A percentile compares a stretch with the other conserved stretches of the same genome.
Evolutionary conservation across 1,140 invertebrate genomes (phyloP).

Genomic region (Drosophila serrata): DNA sequence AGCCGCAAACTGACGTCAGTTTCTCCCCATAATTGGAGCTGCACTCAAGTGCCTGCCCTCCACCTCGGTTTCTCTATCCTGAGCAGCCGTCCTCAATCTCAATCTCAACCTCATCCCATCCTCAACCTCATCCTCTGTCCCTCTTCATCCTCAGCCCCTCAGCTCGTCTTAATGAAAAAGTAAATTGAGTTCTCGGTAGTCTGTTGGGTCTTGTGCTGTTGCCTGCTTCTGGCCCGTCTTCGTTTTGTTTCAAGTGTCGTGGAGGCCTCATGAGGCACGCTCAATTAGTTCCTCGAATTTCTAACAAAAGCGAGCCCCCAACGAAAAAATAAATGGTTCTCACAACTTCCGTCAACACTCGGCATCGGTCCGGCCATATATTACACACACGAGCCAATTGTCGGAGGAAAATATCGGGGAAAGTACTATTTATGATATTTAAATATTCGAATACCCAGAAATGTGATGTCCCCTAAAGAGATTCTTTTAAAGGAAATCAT

Average conservation of each 20-base stretch:
- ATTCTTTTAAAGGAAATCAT: neutral
- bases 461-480: neutral
- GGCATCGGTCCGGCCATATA: constrained; percentile 36
- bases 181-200: constrained; percentile 75
- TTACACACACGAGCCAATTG: constrained; percentile 66
- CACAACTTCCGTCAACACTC: constrained; percentile 63
- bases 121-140: constrained; percentile 1
- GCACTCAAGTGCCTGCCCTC: constrained; percentile 74
- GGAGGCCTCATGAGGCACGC: constrained; percentile 48
- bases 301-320: constrained; percentile 24
- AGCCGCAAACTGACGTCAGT: constrained; percentile 57
- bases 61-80: constrained; percentile 44
- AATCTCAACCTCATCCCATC: neutral
- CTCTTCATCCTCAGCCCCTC: constrained; percentile 7
- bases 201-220: constrained; percentile 18
- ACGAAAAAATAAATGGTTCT: constrained; percentile 50
- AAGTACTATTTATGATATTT: constrained; percentile 18
- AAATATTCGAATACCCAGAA: neutral
- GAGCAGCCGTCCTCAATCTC: constrained; percentile 16
- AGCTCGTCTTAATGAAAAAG: constrained; percentile 55
- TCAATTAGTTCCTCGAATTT: constrained; percentile 76
- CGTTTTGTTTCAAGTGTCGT: constrained; percentile 46
- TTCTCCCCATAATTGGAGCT: constrained; percentile 79
- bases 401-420: neutral
- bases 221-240: constrained; percentile 34